A percentile compares a stretch with the other conserved stretches of the same genome.
These are phyloP conservation scores for Campylomormyrus tamandua DNA, from an alignment of 2,113 vertebrate species.

Conservation along the genomic window DNA sequence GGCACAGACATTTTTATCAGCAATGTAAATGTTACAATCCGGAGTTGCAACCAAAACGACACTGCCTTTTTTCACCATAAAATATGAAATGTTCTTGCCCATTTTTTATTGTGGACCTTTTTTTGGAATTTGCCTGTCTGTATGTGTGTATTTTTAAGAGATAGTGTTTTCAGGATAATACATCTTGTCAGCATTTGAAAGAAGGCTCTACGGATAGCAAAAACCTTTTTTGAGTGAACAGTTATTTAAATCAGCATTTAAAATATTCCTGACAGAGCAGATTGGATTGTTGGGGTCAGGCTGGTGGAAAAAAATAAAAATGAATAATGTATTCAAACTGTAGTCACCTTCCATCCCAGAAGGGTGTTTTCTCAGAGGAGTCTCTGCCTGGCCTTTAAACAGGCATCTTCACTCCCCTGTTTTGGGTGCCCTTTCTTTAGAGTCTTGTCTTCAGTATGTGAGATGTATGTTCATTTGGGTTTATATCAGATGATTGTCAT, in stretches of 20 bases:
- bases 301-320: not conserved
- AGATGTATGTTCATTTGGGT: not conserved
- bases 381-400: not conserved
- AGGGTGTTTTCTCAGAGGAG: not conserved
- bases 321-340: slow-evolving; percentile 1
- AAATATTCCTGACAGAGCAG: slow-evolving; percentile 10
- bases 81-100: not conserved
- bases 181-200: slow-evolving; percentile 1
- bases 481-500: not conserved
- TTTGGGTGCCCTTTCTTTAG: not conserved
- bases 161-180: not conserved
- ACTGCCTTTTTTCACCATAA: not conserved
- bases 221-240: not conserved
- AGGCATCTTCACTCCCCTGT: not conserved
- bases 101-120: not conserved
- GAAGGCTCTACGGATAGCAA: not conserved
- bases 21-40: not conserved
- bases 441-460: not conserved
- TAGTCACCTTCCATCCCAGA: not conserved
- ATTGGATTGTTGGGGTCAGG: not conserved
- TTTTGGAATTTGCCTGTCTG: not conserved
- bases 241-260: slow-evolving; percentile 3
- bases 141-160: not conserved
- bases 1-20: not conserved
- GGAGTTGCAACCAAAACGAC: not conserved